These are phyloP conservation scores for Empidonax traillii DNA, from an alignment of 2,113 vertebrate species.

Conservation along the genomic window DNA sequence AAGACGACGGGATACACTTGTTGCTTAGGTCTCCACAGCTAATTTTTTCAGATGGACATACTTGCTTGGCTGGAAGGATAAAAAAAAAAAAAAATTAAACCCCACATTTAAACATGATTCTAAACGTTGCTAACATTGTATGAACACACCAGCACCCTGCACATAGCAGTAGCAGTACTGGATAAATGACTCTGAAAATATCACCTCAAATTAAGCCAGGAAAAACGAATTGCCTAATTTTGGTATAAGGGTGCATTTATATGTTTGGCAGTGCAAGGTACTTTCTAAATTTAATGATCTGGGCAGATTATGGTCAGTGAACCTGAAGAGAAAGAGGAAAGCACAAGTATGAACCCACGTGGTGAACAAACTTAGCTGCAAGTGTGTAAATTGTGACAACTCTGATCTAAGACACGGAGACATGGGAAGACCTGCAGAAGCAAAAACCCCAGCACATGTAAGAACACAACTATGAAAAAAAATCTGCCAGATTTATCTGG, in stretches of 20 bases:
- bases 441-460: background rate
- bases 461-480: background rate
- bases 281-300: background rate
- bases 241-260: background rate
- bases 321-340: background rate
- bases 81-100: background rate
- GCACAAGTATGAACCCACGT: background rate
- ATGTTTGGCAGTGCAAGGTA: background rate
- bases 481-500: conserved; percentile 26
- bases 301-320: background rate
- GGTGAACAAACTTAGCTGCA: background rate
- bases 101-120: background rate
- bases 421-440: background rate
- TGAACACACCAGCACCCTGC: background rate
- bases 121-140: background rate
- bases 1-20: conserved; percentile 92
- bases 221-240: background rate
- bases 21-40: conserved; percentile 88
- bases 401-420: background rate
- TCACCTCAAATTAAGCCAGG: background rate
- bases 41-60: conserved; percentile 91
- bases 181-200: background rate
- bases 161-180: background rate
- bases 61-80: conserved; percentile 83
- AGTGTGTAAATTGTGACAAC: background rate